Base-by-base conservation (phyloP, 2,888 invertebrate species). In the Corbicula japonica region DNA sequence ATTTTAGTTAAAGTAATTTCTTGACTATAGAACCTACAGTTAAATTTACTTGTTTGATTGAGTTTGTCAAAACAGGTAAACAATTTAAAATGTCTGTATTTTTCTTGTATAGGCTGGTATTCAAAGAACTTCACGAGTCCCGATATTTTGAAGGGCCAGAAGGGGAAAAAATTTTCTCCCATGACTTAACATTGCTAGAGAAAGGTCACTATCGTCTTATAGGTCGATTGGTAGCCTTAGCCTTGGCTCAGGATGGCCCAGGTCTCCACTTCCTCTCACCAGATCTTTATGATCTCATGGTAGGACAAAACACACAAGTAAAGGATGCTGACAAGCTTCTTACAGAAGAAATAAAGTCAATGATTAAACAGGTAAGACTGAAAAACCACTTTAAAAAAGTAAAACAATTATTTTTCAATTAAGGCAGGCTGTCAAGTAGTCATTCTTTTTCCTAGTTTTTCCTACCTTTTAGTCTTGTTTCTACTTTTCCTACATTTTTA, bases 91-190 rank as follows among this genome's bases (percentile, higher is more conserved):
- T 50, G 8, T 8, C 6, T 50, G 21, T 21, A 5, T 46, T 46
- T 46, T 21, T 69, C 1, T 3, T 41, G 21, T 52, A 0, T 50
- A 62, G 71, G 15, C 61, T 71, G 12, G 60, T 56, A 18, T 35
- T 74, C 38, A 41, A 35, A 21, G 73, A 26, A 34, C 41, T 66
- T 4, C 12, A 18, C 10, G 65, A 50, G 18, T 66, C 73, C 4
- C 34, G 21, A 8, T 60, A 41, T 56, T 74, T 74, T 48, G 58
- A 65, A 26, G 73, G 73, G 26, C 30, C 63, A 26, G 66, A 58
- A 48, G 35, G 18, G 2, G 50, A n/a, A 23, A 74, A 66, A 66
- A 58, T 74, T 28, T 74, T 74, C 28, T 6, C 73, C 6, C 73
- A 74, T 44, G 44, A 34, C 15, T 34, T 74, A 34, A 21, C 56